Percentiles rank a stretch among this genome's conserved stretches.
phyloP scores from a whole-genome alignment of 2,113 vertebrate genomes.

The Nyctibius bracteatus region DNA sequence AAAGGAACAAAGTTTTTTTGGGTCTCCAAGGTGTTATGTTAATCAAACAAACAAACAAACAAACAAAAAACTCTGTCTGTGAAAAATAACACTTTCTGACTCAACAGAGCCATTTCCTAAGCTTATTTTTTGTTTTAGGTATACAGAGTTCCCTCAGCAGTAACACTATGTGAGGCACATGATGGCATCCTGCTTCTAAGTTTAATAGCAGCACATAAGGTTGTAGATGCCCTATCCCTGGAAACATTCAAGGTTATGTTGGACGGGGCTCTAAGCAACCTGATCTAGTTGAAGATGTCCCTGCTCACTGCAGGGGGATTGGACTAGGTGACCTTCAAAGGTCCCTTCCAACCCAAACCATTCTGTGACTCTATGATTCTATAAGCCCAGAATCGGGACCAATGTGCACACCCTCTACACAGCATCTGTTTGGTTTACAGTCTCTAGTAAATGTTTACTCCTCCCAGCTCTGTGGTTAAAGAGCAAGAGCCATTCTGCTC shows the following conservation, averaged over 20 bases:
- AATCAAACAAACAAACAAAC: not conserved
- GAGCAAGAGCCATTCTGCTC: not conserved
- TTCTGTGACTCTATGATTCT: not conserved
- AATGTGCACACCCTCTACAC: too few relatives aligned
- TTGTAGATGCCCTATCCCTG: not conserved
- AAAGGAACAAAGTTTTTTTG: not conserved
- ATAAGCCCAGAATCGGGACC: not conserved
- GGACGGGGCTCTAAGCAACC: fast-evolving
- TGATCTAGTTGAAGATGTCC: not conserved
- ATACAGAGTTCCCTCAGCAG: not conserved
- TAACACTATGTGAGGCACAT: fast-evolving
- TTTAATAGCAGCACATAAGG: not conserved
- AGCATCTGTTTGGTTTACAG: not conserved
- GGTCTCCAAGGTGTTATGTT: not conserved
- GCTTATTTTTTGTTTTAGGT: not conserved
- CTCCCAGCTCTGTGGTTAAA: not conserved
- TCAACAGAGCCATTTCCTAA: not conserved
- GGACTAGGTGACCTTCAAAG: not conserved
- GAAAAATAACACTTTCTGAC: not conserved
- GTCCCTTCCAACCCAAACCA: not conserved
- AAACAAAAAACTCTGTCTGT: not conserved
- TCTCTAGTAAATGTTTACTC: not conserved
- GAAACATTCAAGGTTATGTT: not conserved
- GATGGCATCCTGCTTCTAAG: not conserved
- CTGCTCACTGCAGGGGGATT: not conserved